phyloP scores from a whole-genome alignment of 2,797 vertebrate genomes.

The Sebastes hubbsi region DNA sequence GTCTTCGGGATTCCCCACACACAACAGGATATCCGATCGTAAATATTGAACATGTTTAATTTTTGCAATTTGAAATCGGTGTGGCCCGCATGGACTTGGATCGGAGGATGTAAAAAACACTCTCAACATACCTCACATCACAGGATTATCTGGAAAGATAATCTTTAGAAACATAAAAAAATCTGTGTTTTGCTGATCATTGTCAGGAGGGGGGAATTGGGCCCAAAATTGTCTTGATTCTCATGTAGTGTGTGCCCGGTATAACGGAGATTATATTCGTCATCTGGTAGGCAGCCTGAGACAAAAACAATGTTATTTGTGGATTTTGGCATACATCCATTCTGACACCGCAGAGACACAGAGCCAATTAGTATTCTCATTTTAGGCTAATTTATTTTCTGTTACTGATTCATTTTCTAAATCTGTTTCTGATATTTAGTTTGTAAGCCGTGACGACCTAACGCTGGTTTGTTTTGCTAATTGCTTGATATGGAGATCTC shows the following conservation, averaged over 20 bases:
- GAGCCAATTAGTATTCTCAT: conserved; percentile 24
- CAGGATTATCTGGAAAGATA: too few relatives aligned
- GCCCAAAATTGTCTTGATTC: too few relatives aligned
- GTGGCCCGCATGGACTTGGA: too few relatives aligned
- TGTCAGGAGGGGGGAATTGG: too few relatives aligned
- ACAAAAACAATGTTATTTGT: conserved; percentile 14
- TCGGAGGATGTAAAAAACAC: too few relatives aligned
- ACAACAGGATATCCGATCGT: too few relatives aligned
- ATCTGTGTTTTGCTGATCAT: too few relatives aligned
- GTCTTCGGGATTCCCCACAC: too few relatives aligned
- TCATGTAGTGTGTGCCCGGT: neutral
- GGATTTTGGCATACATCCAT: conserved; percentile 14
- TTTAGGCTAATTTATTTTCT: conserved; percentile 32
- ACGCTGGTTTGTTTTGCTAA: neutral
- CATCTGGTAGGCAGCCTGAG: neutral
- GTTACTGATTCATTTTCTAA: conserved; percentile 29
- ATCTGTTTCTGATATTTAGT: conserved; percentile 14
- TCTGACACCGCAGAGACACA: conserved; percentile 2
- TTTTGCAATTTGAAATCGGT: too few relatives aligned
- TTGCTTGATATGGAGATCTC: conserved; percentile 2
- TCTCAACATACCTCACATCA: too few relatives aligned
- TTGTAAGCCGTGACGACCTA: neutral
- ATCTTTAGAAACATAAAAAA: too few relatives aligned
- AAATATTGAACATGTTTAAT: too few relatives aligned
- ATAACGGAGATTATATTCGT: neutral